Base-by-base conservation (phyloP, 2,113 vertebrate species). In the Sula dactylatra region DNA sequence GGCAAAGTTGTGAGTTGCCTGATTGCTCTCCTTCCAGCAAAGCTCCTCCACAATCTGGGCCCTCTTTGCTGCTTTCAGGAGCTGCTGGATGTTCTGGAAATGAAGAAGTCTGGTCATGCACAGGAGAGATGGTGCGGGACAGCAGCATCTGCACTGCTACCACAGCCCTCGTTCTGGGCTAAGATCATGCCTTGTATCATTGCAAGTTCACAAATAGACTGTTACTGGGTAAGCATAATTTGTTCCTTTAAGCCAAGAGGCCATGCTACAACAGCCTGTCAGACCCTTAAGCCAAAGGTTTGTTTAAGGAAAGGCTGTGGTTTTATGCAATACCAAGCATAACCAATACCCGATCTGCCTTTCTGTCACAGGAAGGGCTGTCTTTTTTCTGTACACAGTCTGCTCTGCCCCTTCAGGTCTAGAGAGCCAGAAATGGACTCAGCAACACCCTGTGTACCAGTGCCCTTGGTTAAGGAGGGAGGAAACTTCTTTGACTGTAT, bases 161-260 rank as follows among this genome's bases (percentile, higher is more conserved):
- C 20, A 73, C 20, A 78, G 9, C 4, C 26, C 20, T 86, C 31
- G n/a, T 65, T 66, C 21, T 54, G 45, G 22, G 72, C 9, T 49
- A 66, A 65, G 31, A 38, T 27, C 1, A 1, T 1, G 2, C 8
- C 13, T 9, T n/a, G 18, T 54, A 36, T 19, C 7, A 54, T n/a
- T 73, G 21, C 45, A 74, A 54, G 47, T 64, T 74, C 42, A 79
- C 15, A 76, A 29, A 47, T 2, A 62, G 34, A n/a, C 16, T 29
- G 15, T 64, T 88, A n/a, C 12, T 19, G 8, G 11, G 4, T 55
- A 83, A 90, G 21, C 22, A 29, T 55, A 42, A 70, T 59, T 71
- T 80, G 4, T 5, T 34, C 15, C 10, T 83, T 86, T 59, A 83
- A 77, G 19, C 16, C n/a, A 72, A 67, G 56, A 82, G 24, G 4